phyloP scores from a whole-genome alignment of 64 coral and sea anemone genomes.

The Catalaphyllia jardinei region DNA sequence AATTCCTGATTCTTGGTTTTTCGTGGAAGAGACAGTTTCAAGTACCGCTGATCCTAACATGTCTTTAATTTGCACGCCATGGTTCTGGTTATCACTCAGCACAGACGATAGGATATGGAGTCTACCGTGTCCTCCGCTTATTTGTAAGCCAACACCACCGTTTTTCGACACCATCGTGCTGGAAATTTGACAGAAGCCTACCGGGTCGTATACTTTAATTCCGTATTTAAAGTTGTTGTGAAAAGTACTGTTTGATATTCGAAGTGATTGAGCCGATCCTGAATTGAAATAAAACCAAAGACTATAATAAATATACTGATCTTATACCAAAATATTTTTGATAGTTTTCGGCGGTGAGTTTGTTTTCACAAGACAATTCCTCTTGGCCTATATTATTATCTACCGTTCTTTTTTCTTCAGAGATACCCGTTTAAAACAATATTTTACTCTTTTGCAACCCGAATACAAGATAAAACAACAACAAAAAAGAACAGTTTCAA shows the following conservation, averaged over 20 bases:
- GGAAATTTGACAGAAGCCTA: not conserved
- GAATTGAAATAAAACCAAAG: not conserved
- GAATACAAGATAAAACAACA: too few relatives aligned
- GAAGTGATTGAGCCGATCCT: not conserved
- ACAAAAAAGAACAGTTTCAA: too few relatives aligned
- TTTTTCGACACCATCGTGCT: not conserved
- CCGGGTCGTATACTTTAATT: not conserved
- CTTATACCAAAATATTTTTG: too few relatives aligned
- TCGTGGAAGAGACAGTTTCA: not conserved
- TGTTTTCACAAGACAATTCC: too few relatives aligned
- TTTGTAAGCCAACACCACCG: not conserved
- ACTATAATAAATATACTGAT: too few relatives aligned
- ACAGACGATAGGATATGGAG: not conserved
- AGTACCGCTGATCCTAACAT: not conserved
- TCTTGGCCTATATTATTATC: too few relatives aligned
- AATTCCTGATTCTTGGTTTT: constrained; percentile 21
- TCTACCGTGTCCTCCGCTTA: not conserved
- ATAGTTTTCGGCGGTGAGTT: too few relatives aligned
- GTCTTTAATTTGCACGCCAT: not conserved
- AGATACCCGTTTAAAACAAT: too few relatives aligned
- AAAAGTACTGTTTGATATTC: not conserved
- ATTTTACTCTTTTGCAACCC: too few relatives aligned
- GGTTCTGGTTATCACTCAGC: not conserved
- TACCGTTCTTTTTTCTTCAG: too few relatives aligned
- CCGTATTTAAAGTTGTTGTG: not conserved